Base-by-base conservation (phyloP, 2,797 vertebrate species). In the Sebastes iracundus region DNA sequence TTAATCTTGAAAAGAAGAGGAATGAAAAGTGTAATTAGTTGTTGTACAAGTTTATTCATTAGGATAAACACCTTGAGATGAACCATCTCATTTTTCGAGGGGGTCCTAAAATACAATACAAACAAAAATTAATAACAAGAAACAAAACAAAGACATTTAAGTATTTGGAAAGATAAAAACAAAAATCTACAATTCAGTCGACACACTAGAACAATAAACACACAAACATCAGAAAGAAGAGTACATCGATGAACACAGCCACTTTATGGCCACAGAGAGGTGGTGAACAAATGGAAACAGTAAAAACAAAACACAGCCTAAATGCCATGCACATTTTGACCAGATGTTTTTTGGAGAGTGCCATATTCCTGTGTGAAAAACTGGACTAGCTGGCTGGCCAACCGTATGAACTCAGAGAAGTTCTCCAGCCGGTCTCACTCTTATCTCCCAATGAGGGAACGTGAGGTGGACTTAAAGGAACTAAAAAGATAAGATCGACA, bases 401-500 rank as follows among this genome's bases (percentile, higher is more conserved):
- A 11, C 20, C 1, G 0, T 28, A 58, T 56, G 12, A 52, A 68
- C 35, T 65, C 13, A 23, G 11, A 46, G 7, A 61, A 55, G 25
- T 53, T 61, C 22, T 32, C 22, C 7, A 23, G 25, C 6, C 20
- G 7, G 22, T 42, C 11, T 73, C 11, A 12, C 30, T 35, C 49
- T 52, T 72, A 72, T 62, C 66, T 74, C 46, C 52, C 46, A 33
- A 4, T 52, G 1, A 77, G 59, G 49, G 14, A 70, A 46, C 49
- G 28, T 4, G 2, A 42, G 27, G 23, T 64, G 13, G n/a, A 73
- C n/a, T 14, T 23, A 33, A 38, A 58, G 28, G 28, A 82, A 32
- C 32, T n/a, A 33, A 64, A 65, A 46, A 68, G 62, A 87, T 74
- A 76, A 25, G 6, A 82, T 86, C 18, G 5, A 64, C 67, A 55